A percentile compares a stretch with the other conserved stretches of the same genome.
Evolutionary conservation across 2,888 invertebrate species (phyloP).

Genomic region (Arge pagana): DNA sequence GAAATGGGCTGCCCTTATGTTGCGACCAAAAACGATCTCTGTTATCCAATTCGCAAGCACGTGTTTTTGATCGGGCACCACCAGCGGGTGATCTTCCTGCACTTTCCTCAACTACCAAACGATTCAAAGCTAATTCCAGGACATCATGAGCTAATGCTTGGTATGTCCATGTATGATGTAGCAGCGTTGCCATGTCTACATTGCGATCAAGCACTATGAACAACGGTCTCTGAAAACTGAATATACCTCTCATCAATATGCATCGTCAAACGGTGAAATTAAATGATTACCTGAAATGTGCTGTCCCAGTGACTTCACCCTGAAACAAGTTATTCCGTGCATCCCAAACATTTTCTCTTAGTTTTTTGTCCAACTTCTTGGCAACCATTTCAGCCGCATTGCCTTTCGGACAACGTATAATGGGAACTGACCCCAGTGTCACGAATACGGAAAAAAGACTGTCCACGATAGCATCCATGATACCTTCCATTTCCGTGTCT

Average conservation of each 20-base stretch:
- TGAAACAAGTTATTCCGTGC: constrained; percentile 95
- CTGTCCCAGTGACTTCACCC: constrained; percentile 76
- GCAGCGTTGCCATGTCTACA: constrained; percentile 94
- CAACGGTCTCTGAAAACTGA: constrained; percentile 91
- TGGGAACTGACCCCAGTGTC: constrained; percentile 78
- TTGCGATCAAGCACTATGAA: constrained; percentile 91
- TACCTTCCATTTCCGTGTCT: constrained; percentile 92
- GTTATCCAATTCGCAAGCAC: constrained; percentile 87
- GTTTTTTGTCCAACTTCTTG: constrained; percentile 93
- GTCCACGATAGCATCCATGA: constrained; percentile 94
- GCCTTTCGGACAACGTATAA: constrained; percentile 82
- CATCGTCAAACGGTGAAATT: too few relatives aligned
- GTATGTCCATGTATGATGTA: constrained; percentile 99
- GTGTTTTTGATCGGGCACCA: constrained; percentile 76
- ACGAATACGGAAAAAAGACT: constrained; percentile 97
- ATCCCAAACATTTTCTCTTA: constrained; percentile 95
- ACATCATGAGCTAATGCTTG: constrained; percentile 98
- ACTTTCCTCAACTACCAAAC: constrained; percentile 73
- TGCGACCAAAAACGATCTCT: constrained; percentile 91
- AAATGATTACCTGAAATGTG: constrained; percentile 62
- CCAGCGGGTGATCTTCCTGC: constrained; percentile 60
- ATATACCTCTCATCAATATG: too few relatives aligned
- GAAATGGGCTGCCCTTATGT: constrained; percentile 93
- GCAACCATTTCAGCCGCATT: constrained; percentile 99
- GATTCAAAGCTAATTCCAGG: constrained; percentile 86